phyloP scores from a whole-genome alignment of 2,113 vertebrate species.

The Pangasianodon hypophthalmus region DNA sequence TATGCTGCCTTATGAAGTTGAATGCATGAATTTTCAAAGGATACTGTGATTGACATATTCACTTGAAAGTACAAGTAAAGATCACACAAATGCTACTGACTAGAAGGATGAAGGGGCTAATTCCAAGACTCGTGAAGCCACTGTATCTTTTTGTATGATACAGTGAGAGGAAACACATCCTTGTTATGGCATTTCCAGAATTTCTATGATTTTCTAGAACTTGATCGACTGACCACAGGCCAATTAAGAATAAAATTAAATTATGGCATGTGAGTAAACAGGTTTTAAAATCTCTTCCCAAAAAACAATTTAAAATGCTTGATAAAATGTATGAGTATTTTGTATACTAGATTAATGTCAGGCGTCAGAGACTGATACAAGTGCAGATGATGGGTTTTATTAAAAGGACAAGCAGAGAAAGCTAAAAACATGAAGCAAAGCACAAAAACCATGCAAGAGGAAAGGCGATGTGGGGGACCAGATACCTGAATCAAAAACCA shows the following conservation, averaged over 20 bases:
- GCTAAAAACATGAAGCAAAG: neutral
- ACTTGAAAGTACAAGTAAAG: neutral
- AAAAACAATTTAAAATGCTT: neutral
- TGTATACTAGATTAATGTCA: neutral
- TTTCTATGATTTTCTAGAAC: neutral
- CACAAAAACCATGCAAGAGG: too few species aligned
- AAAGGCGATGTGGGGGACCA: too few species aligned
- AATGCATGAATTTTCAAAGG: neutral
- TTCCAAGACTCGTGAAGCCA: neutral
- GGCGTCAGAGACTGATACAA: neutral
- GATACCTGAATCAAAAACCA: too few species aligned
- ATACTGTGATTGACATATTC: neutral
- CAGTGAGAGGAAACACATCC: neutral
- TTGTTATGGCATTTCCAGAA: neutral
- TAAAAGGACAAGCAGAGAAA: too few species aligned
- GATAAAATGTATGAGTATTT: neutral
- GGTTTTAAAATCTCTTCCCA: too few species aligned
- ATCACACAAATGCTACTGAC: neutral
- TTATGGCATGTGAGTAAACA: too few species aligned
- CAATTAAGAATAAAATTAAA: neutral
- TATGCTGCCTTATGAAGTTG: neutral
- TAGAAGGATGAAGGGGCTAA: neutral
- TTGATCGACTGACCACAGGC: neutral
- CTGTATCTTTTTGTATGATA: neutral
- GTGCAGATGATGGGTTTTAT: neutral